Evolutionary conservation across 2,888 invertebrate genomes (phyloP), one percentile per base, ranked within the genome.

Genomic region (Eristalis arbustorum): DNA sequence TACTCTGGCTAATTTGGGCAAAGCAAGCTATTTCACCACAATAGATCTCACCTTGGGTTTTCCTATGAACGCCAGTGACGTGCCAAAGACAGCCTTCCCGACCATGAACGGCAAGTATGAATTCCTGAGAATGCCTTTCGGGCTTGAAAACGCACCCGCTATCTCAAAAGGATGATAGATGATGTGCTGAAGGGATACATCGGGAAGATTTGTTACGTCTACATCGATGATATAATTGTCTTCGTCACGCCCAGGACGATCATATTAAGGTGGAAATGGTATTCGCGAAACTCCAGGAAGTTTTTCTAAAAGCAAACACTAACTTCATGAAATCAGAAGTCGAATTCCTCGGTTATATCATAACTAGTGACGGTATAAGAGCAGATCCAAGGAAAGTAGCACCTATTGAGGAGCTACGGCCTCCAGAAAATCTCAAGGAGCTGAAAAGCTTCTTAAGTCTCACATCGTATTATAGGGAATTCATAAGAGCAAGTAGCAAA

Each of bases 31-130:
- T 57, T 89, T 88, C 13, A 88, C 89, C 0, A 89, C 88, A 0
- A 37, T 89, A 5, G 88, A 89, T 18, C 57, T 89, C 5, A 89
- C 85, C 4, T 88, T 88, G 1, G 87, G 88, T 10, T 90, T 89
- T 31, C 88, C 89, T 28, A 10, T 42, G 42, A 42, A 42, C n/a
- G n/a, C n/a, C n/a, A n/a, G n/a, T n/a, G n/a, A n/a, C n/a, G n/a
- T n/a, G n/a, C n/a, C n/a, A n/a, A n/a, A n/a, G n/a, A n/a, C n/a
- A n/a, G n/a, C n/a, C n/a, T n/a, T n/a, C n/a, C n/a, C n/a, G n/a
- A 42, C 42, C 4, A 42, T 42, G 42, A 42, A 14, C 89, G 84
- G 40, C 89, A 89, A 0, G 61, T 90, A 25, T 89, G 90, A 84
- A 61, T 89, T 8, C 84, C 87, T 4, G 76, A 88, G 0, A 5